phyloP scores from a whole-genome alignment of 37 sponge, comb jelly and placozoan species.

The Tethya wilhelma region DNA sequence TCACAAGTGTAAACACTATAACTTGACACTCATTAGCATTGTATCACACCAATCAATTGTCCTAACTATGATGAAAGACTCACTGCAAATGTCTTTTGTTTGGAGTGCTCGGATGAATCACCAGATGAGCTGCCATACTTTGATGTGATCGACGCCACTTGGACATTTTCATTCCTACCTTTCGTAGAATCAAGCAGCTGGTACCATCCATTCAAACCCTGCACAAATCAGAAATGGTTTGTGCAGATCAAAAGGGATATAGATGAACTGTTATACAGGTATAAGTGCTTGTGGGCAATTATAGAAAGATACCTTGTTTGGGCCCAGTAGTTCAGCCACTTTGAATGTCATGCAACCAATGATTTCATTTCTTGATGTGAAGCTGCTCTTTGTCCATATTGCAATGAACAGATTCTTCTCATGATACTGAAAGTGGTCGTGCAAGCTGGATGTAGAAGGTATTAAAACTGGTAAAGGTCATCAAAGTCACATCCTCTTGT shows the following conservation, averaged over 20 bases:
- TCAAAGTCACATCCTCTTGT: too few species aligned
- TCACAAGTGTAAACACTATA: background rate
- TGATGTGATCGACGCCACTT: slow-evolving; percentile 44
- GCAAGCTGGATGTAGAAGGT: too few species aligned
- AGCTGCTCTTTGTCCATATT: slow-evolving; percentile 42
- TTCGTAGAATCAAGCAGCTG: slow-evolving; percentile 56
- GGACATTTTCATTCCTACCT: slow-evolving; percentile 46
- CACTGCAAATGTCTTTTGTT: slow-evolving; percentile 41
- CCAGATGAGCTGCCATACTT: slow-evolving; percentile 4
- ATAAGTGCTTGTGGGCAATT: background rate
- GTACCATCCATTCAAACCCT: slow-evolving; percentile 82
- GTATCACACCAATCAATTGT: background rate
- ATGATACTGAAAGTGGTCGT: slow-evolving; percentile 44
- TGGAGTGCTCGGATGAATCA: background rate
- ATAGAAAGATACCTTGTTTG: slow-evolving; percentile 47
- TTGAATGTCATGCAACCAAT: slow-evolving; percentile 81
- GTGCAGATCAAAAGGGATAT: background rate
- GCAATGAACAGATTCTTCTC: slow-evolving; percentile 65
- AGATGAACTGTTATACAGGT: background rate
- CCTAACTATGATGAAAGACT: background rate
- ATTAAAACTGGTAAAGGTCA: too few species aligned
- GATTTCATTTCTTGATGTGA: slow-evolving; percentile 57
- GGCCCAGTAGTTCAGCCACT: slow-evolving; percentile 51
- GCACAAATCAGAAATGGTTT: background rate
- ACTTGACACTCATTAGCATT: background rate